Percentiles rank a stretch among this genome's conserved stretches.
These are phyloP conservation scores for Rissa tridactyla DNA, from an alignment of 2,113 vertebrate genomes.

Conservation along the genomic window DNA sequence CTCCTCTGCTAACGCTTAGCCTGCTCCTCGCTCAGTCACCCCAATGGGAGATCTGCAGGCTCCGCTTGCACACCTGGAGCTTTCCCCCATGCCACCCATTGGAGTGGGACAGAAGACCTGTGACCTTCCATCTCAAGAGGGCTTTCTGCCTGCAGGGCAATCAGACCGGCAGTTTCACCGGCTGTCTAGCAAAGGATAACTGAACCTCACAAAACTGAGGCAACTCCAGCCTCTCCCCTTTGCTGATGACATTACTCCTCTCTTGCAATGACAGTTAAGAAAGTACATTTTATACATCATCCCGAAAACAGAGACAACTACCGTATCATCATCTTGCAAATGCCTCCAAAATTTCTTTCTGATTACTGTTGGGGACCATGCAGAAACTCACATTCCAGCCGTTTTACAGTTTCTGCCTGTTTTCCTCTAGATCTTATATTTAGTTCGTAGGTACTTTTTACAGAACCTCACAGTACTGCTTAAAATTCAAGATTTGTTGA, in stretches of 20 bases:
- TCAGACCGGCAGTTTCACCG: neutral
- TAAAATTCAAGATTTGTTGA: neutral
- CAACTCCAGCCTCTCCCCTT: neutral
- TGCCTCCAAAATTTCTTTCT: neutral
- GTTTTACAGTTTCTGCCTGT: neutral
- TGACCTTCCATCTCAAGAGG: neutral
- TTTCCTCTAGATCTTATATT: neutral
- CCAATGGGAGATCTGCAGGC: neutral
- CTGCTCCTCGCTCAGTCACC: neutral
- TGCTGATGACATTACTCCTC: neutral
- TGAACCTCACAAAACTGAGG: neutral
- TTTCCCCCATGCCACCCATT: neutral
- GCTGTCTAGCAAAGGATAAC: neutral
- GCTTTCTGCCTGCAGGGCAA: neutral
- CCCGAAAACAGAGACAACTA: neutral
- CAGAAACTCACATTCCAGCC: neutral
- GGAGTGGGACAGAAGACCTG: neutral
- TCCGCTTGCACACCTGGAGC: neutral
- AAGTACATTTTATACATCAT: neutral
- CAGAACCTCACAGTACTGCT: neutral
- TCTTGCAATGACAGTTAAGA: neutral
- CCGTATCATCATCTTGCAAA: neutral
- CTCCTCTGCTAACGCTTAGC: neutral
- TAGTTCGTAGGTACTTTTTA: neutral
- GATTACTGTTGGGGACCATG: neutral